phyloP scores from a whole-genome alignment of 1,140 invertebrate species.

The Nilaparvata lugens region DNA sequence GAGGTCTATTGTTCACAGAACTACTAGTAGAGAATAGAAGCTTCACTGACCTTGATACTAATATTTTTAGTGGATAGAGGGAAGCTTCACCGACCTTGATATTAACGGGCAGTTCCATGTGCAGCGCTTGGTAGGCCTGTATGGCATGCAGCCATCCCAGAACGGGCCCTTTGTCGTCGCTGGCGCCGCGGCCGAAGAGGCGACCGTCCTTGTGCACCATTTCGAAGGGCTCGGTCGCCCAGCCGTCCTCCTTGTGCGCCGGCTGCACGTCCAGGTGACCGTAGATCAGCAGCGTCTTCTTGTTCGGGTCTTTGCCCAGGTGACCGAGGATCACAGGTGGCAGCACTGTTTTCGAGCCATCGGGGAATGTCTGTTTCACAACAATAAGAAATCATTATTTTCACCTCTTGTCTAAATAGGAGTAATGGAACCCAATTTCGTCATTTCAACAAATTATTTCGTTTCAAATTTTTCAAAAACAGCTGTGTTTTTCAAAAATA shows the following conservation, averaged over 20 bases:
- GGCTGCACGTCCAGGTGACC: constrained; percentile 98
- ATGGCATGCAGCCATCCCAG: constrained; percentile 92
- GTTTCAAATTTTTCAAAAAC: too few relatives aligned
- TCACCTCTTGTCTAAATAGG: too few relatives aligned
- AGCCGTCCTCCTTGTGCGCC: constrained; percentile 83
- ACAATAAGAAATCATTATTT: not conserved
- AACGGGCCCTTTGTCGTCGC: constrained; percentile 91
- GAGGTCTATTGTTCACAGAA: too few relatives aligned
- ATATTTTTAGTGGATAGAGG: too few relatives aligned
- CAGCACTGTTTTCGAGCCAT: constrained; percentile 61
- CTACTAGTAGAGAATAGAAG: too few relatives aligned
- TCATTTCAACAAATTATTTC: too few relatives aligned
- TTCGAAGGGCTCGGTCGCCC: constrained; percentile 91
- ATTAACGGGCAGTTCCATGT: constrained; percentile 74
- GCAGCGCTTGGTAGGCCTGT: constrained; percentile 71
- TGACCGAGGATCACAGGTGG: constrained; percentile 83
- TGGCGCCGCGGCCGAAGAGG: constrained; percentile 83
- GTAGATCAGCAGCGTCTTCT: constrained; percentile 90
- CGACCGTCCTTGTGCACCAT: constrained; percentile 83
- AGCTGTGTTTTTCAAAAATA: too few relatives aligned
- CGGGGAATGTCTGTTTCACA: constrained; percentile 47
- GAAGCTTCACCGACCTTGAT: constrained; percentile 63
- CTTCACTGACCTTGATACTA: too few relatives aligned
- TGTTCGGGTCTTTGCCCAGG: constrained; percentile 73
- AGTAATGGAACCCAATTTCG: too few relatives aligned